These are phyloP conservation scores for Globodera rostochiensis DNA, from an alignment of 1,140 invertebrate genomes.

Conservation along the genomic window DNA sequence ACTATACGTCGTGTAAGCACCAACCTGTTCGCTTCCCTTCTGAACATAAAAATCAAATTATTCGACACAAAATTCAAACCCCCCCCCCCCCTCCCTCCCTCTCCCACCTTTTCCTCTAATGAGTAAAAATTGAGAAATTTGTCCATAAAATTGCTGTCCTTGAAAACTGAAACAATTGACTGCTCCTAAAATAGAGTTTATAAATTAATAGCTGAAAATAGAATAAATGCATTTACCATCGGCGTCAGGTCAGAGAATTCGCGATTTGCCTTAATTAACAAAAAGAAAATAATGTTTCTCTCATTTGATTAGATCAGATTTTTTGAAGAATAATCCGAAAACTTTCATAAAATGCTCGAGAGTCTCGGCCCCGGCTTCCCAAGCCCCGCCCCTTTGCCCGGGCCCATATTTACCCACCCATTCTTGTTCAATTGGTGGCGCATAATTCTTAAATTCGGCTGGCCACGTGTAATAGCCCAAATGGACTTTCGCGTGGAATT, in stretches of 20 bases:
- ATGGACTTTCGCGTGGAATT: constrained; percentile 75
- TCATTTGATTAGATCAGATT: too few relatives aligned
- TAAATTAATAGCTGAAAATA: neutral
- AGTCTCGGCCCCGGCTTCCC: too few relatives aligned
- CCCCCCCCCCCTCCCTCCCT: too few relatives aligned
- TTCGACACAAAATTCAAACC: neutral
- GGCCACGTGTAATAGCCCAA: constrained; percentile 84
- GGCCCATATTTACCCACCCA: constrained; percentile 3
- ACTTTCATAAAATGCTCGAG: too few relatives aligned
- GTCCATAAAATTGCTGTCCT: constrained; percentile 73
- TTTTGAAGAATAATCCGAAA: too few relatives aligned
- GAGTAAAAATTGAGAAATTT: constrained; percentile 75
- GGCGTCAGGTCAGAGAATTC: constrained; percentile 19
- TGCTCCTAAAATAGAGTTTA: constrained; percentile 67
- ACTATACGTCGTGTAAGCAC: constrained; percentile 70
- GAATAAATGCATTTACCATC: neutral
- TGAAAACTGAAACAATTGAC: constrained; percentile 76
- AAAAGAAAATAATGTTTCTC: neutral
- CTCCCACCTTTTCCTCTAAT: constrained; percentile 75
- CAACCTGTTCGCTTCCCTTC: constrained; percentile 82
- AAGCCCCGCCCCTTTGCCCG: too few relatives aligned
- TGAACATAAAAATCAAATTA: constrained; percentile 54
- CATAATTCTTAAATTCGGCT: constrained; percentile 72
- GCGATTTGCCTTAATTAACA: constrained; percentile 63
- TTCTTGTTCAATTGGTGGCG: constrained; percentile 73